These are phyloP conservation scores for Lota lota DNA, from an alignment of 2,113 vertebrate species.

Conservation along the genomic window DNA sequence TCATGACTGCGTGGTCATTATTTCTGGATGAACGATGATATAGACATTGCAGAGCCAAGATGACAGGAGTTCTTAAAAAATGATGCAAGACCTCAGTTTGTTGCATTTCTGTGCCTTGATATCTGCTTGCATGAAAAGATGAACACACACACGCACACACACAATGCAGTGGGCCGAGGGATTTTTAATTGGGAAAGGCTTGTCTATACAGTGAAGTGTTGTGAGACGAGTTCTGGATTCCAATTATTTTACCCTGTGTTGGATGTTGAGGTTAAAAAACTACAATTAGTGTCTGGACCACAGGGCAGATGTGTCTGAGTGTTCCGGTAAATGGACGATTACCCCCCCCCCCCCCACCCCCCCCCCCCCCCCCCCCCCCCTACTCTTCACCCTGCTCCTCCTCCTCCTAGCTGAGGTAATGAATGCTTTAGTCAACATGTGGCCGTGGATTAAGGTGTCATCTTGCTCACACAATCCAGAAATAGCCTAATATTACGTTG, in stretches of 20 bases:
- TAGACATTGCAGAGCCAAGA: conserved; percentile 7
- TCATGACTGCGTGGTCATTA: conserved; percentile 1
- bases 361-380: conserved; percentile 24
- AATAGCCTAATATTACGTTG: conserved; percentile 50
- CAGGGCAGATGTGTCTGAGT: conserved; percentile 31
- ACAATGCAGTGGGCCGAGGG: conserved; percentile 53
- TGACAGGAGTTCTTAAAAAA: background rate
- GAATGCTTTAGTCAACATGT: conserved; percentile 52
- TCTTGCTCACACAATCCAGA: conserved; percentile 44
- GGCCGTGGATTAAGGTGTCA: conserved; percentile 53
- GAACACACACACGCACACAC: background rate
- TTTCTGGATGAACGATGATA: conserved; percentile 23
- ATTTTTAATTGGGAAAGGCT: conserved; percentile 42
- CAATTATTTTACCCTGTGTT: conserved; percentile 30
- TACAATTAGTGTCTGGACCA: conserved; percentile 44
- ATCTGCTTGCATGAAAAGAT: conserved; percentile 18
- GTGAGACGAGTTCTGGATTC: conserved; percentile 13
- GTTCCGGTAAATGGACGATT: conserved; percentile 43
- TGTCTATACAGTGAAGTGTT: conserved; percentile 21
- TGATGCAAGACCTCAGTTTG: conserved; percentile 1
- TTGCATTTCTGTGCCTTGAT: conserved; percentile 28
- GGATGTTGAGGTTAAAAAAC: conserved; percentile 37
- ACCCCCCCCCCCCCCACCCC: conserved; percentile 24
- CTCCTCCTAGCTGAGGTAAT: conserved; percentile 32
- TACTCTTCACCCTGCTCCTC: too few relatives aligned